phyloP scores from a whole-genome alignment of 2,113 vertebrate species.

The Corvus cornix region DNA sequence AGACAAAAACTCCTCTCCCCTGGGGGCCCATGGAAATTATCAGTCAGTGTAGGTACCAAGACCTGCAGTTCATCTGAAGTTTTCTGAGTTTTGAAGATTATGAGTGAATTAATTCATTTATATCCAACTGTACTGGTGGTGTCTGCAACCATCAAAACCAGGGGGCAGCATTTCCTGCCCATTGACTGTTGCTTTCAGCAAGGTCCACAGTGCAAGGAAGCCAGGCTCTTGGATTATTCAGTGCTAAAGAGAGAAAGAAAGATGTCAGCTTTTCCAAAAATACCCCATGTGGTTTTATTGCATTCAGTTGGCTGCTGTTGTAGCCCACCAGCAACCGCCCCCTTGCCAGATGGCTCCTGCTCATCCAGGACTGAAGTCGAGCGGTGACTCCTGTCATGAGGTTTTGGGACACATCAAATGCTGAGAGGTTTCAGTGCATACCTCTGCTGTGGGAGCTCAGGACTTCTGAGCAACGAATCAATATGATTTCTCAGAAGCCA shows the following conservation, averaged over 20 bases:
- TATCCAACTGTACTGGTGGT: neutral
- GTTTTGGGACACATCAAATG: neutral
- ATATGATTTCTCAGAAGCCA: too few relatives aligned
- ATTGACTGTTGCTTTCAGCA: neutral
- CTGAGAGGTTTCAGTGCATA: neutral
- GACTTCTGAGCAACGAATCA: too few relatives aligned
- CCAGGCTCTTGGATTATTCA: neutral
- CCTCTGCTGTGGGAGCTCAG: neutral
- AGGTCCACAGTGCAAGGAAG: neutral
- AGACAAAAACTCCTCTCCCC: neutral
- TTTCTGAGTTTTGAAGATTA: neutral
- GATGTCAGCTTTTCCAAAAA: neutral
- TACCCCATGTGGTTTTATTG: neutral
- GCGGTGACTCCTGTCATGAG: accelerated
- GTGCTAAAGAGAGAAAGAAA: neutral
- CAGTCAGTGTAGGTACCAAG: neutral
- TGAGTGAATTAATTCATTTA: neutral
- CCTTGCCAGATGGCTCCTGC: neutral
- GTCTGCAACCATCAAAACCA: neutral
- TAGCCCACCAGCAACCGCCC: neutral
- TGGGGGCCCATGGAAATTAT: neutral
- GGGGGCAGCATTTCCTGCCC: neutral
- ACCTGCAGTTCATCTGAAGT: neutral
- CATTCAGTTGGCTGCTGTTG: neutral
- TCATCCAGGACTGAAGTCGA: neutral